Evolutionary conservation across 2,888 invertebrate species (phyloP).

Genomic region (Gortyna flavago): DNA sequence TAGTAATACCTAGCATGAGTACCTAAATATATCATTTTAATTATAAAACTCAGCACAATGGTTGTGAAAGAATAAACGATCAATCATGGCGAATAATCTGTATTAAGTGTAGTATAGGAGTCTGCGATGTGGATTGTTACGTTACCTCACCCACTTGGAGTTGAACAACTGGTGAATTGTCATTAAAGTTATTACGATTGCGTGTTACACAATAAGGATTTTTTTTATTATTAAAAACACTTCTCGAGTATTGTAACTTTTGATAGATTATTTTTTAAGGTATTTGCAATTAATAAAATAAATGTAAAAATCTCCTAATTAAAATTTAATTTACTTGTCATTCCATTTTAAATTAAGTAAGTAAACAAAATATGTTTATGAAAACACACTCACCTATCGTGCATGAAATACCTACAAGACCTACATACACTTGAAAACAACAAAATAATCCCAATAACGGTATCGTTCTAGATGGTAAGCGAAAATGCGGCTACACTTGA

Average conservation of each 20-base stretch:
- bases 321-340: background rate
- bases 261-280: background rate
- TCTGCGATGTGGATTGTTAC: constrained; percentile 35
- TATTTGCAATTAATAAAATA: background rate
- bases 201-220: constrained; percentile 26
- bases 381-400: background rate
- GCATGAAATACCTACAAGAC: too few relatives aligned
- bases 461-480: background rate
- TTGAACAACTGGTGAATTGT: constrained; percentile 31
- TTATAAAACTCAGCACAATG: constrained; percentile 60
- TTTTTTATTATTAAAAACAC: constrained; percentile 17
- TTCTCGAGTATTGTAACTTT: background rate
- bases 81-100: constrained; percentile 54
- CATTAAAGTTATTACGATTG: constrained; percentile 24
- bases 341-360: background rate
- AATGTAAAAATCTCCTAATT: background rate
- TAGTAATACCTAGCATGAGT: constrained; percentile 18
- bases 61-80: constrained; percentile 63
- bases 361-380: background rate
- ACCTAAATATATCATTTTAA: constrained; percentile 58
- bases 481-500: background rate
- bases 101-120: constrained; percentile 48
- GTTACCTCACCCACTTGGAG: constrained; percentile 28
- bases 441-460: background rate
- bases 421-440: constrained; percentile 10